Conservation (phyloP, 2,888 invertebrate species). For the Saturnia pavonia region DNA sequence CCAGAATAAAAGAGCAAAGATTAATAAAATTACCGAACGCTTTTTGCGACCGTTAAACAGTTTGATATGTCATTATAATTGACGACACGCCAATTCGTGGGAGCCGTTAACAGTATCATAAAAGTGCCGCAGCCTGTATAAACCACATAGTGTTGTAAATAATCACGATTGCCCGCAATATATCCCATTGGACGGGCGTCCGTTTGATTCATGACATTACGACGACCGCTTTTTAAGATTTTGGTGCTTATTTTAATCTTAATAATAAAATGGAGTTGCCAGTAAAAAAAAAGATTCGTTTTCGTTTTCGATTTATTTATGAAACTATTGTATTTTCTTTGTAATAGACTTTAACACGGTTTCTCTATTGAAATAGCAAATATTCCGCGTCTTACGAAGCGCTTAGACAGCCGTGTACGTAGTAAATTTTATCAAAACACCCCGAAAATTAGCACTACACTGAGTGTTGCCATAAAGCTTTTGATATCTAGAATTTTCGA, state of each 20-base stretch:
- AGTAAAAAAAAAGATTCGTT: not conserved
- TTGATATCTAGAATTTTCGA: not conserved
- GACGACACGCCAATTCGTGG: conserved; percentile 54
- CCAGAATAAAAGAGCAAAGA: not conserved
- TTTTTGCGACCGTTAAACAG: conserved; percentile 47
- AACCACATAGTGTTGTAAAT: conserved; percentile 49
- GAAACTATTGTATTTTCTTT: not conserved
- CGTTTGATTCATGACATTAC: conserved; percentile 45
- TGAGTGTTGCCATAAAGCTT: not conserved
- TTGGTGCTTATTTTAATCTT: conserved; percentile 10
- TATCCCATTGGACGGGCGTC: conserved; percentile 41
- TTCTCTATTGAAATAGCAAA: not conserved
- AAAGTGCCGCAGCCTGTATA: conserved; percentile 44
- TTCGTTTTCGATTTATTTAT: not conserved
- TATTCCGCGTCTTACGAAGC: not conserved
- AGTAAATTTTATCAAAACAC: not conserved
- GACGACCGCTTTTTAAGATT: conserved; percentile 16
- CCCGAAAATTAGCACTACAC: not conserved
- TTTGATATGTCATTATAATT: conserved; percentile 54
- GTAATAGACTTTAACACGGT: not conserved
- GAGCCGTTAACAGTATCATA: conserved; percentile 46
- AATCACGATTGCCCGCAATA: conserved; percentile 59
- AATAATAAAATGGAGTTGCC: conserved; percentile 5
- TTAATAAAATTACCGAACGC: conserved; percentile 38
- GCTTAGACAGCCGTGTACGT: no score